Evolutionary conservation across 2,113 vertebrate genomes (phyloP), one percentile per base, ranked within the genome.

Genomic region (Plestiodon gilberti): DNA sequence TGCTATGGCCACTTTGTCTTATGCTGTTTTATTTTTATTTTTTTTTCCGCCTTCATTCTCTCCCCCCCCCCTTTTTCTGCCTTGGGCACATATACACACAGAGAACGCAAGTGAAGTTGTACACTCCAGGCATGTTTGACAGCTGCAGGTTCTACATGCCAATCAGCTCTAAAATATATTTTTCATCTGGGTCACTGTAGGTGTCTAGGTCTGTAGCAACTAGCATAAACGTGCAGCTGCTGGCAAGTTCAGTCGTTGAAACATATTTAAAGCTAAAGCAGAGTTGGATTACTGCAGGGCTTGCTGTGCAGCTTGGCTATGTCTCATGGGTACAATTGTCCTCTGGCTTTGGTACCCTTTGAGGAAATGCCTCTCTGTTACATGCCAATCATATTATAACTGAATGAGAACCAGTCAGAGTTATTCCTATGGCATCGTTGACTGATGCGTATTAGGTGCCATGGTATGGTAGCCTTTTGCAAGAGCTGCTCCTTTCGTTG

Each of bases 301-400:
- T 40, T 61, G 38, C 3, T 28, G 3, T 0, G 6, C 64, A 87
- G 67, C 79, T 65, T 91, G 85, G 84, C 3, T 0, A 22, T 64
- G 59, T 86, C 85, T 90, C 79, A 78, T 62, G 84, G 88, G 43
- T 91, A 71, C 1, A 1, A 73, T 92, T 91, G 89, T 89, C 89
- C 76, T 87, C 84, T 91, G 89, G 84, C 82, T 94, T 90, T 87
- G 89, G 55, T 1, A 4, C 18, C 89, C 22, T 82, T 59, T 84
- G 86, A 93, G 71, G 90, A 93, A 81, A 88, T 83, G 7, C 84
- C 77, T 89, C 73, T 93, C 92, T 91, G 81, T 90, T 88, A 81
- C 77, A 80, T 85, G 81, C 62, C 86, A 92, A 84, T 92, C 91
- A 89, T 78, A 90, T 93, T 82, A 88, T 82, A 89, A 73, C 74